Percentiles rank a stretch among this genome's conserved stretches.
phyloP scores from a whole-genome alignment of 1,140 invertebrate species.

The Drosophila orena region DNA sequence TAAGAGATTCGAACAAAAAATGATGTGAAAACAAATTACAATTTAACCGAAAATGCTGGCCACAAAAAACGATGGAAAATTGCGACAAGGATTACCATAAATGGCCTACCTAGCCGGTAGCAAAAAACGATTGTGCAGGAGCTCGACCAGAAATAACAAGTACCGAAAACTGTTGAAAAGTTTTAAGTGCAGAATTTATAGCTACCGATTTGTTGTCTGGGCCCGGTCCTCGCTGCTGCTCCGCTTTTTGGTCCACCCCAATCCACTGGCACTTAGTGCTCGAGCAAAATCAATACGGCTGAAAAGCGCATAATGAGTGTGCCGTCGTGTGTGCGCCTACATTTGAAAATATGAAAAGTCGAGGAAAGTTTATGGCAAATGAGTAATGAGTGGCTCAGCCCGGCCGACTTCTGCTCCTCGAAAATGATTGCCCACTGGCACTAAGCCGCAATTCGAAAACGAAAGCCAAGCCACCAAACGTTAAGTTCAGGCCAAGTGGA shows the following conservation, averaged over 20 bases:
- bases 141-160: constrained; percentile 37
- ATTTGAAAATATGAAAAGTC: constrained; percentile 81
- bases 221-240: constrained; percentile 4
- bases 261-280: constrained; percentile 62
- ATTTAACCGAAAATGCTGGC: constrained; percentile 23
- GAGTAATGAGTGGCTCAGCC: constrained; percentile 74
- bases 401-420: constrained; percentile 37
- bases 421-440: constrained; percentile 13
- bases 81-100: constrained; percentile 21
- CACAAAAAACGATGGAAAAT: neutral
- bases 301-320: constrained; percentile 57
- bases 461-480: constrained; percentile 2
- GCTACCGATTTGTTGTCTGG: constrained; percentile 76
- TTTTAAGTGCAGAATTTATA: constrained; percentile 82
- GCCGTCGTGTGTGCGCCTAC: constrained; percentile 33
- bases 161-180: constrained; percentile 63
- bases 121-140: constrained; percentile 44
- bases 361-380: constrained; percentile 77
- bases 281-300: constrained; percentile 71
- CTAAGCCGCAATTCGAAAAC: constrained; percentile 13
- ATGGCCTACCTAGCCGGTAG: constrained; percentile 19
- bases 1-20: constrained; percentile 34
- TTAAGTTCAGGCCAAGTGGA: neutral
- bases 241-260: neutral
- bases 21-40: constrained; percentile 52